Evolutionary conservation across 2,797 vertebrate genomes (phyloP).

Genomic region (Phrynocephalus guinanensis): DNA sequence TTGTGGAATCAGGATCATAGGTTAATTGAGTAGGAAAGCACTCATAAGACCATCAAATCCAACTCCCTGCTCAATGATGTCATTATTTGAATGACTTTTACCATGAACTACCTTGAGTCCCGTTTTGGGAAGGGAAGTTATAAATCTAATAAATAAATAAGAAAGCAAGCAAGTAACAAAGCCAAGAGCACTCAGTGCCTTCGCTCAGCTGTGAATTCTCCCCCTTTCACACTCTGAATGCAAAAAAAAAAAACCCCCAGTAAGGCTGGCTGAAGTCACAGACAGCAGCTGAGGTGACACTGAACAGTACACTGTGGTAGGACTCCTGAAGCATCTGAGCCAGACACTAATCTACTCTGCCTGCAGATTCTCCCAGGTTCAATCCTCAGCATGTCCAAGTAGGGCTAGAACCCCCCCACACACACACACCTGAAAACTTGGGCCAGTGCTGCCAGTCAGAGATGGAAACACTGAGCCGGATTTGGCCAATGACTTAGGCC

Average conservation of each 20-base stretch:
- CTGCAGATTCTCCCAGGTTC: too few species aligned
- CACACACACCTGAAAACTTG: too few species aligned
- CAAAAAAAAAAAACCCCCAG: background rate
- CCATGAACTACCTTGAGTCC: background rate
- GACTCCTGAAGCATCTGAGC: background rate
- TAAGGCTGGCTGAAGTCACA: background rate
- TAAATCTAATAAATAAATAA: background rate
- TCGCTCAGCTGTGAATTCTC: background rate
- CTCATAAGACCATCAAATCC: too few species aligned
- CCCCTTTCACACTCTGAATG: background rate
- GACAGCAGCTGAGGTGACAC: background rate
- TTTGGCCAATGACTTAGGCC: too few species aligned
- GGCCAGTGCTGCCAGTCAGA: background rate
- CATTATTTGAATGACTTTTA: background rate
- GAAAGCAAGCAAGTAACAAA: background rate
- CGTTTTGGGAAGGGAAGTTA: background rate
- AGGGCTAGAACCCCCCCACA: too few species aligned
- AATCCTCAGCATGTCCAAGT: too few species aligned
- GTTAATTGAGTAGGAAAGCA: too few species aligned
- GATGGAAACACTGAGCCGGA: background rate
- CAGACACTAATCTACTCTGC: background rate
- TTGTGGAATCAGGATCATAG: too few species aligned
- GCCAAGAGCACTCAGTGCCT: background rate
- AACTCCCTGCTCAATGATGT: too few species aligned
- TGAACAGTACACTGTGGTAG: background rate